Percentiles rank a stretch among this genome's conserved stretches.
Evolutionary conservation across 2,888 invertebrate genomes (phyloP).

Genomic region (Acleris literana): DNA sequence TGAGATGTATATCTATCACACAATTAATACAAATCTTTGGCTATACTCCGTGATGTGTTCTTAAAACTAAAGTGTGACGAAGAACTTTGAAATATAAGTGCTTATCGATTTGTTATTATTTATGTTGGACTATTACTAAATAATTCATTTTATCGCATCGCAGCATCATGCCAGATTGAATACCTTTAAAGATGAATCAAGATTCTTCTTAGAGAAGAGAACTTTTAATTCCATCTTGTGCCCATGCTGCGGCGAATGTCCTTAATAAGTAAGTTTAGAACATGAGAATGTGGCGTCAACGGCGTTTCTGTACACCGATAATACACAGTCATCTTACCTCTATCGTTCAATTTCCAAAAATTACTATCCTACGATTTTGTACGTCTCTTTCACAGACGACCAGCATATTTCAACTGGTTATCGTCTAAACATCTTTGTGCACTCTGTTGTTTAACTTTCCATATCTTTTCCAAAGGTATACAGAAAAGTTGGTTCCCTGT

Average conservation of each 20-base stretch:
- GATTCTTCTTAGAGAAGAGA: constrained; percentile 1
- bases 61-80: constrained; percentile 36
- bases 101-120: constrained; percentile 34
- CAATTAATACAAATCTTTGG: constrained; percentile 34
- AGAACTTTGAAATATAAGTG: constrained; percentile 37
- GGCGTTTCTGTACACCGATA: constrained; percentile 18
- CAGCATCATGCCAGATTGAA: constrained; percentile 9
- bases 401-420: not conserved
- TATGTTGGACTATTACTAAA: constrained; percentile 36
- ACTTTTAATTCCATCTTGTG: constrained; percentile 10
- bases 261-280: constrained; percentile 2
- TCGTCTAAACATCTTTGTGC: too few relatives aligned
- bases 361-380: constrained; percentile 1
- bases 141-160: constrained; percentile 25
- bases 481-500: too few relatives aligned
- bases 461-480: too few relatives aligned
- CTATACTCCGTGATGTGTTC: constrained; percentile 36
- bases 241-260: not conserved
- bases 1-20: constrained; percentile 37
- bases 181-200: not conserved
- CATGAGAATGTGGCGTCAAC: constrained; percentile 13
- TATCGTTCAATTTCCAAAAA: not conserved
- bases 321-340: not conserved
- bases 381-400: not conserved
- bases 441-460: too few relatives aligned